A percentile compares a stretch with the other conserved stretches of the same genome.
phyloP scores from a whole-genome alignment of 2,888 invertebrate species.

The Eutolmus rufibarbis region DNA sequence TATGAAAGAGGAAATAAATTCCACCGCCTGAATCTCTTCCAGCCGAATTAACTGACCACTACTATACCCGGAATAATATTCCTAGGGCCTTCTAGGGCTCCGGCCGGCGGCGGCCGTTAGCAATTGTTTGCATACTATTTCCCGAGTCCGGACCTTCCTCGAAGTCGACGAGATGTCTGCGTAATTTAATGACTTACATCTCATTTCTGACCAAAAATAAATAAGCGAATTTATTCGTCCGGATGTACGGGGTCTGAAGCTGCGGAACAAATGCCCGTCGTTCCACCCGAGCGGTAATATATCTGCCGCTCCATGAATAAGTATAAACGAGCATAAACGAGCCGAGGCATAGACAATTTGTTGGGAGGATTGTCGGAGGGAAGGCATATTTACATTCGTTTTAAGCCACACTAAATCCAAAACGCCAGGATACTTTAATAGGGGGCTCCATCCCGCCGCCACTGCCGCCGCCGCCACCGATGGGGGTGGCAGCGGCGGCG shows the following conservation, averaged over 20 bases:
- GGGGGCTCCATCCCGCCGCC: background rate
- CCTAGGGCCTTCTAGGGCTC: background rate
- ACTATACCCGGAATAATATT: background rate
- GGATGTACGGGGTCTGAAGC: background rate
- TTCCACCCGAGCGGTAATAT: background rate
- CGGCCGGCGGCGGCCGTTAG: background rate
- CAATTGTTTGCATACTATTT: background rate
- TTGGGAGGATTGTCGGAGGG: background rate
- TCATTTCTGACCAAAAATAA: conserved; percentile 10
- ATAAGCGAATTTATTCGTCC: conserved; percentile 12
- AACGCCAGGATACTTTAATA: conserved; percentile 20
- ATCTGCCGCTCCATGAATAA: conserved; percentile 6
- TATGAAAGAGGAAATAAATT: background rate
- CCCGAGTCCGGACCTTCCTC: background rate
- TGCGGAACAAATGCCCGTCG: background rate
- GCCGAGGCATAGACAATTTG: conserved; percentile 3
- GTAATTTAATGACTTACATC: conserved; percentile 15
- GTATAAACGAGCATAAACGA: background rate
- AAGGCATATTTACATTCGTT: conserved; percentile 25
- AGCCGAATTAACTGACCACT: background rate
- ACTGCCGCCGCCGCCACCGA: background rate
- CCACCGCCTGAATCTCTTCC: background rate
- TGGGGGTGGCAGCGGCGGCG: background rate
- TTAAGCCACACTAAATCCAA: conserved; percentile 20
- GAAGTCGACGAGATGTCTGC: conserved; percentile 10